phyloP scores from a whole-genome alignment of 2,113 vertebrate species.

The Mormyrus iriodes region DNA sequence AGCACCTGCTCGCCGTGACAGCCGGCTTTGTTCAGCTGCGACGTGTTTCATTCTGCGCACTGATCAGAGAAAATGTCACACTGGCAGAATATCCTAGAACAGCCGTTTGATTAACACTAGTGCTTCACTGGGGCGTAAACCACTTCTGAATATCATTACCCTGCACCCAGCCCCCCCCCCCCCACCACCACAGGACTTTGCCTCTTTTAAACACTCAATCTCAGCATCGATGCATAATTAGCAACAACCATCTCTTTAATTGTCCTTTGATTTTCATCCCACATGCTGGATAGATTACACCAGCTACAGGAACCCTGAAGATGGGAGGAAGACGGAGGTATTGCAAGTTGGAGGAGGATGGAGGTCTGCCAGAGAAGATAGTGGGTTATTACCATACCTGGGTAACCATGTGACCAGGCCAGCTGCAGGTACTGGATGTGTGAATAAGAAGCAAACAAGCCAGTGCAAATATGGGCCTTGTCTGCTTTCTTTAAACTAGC shows the following conservation, averaged over 20 bases:
- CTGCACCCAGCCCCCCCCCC: background rate
- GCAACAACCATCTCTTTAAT: too few relatives aligned
- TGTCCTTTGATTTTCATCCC: too few relatives aligned
- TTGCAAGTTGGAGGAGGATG: background rate
- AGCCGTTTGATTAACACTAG: background rate
- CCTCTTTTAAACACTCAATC: background rate
- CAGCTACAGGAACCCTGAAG: background rate
- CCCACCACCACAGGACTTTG: background rate
- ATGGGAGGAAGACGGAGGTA: background rate
- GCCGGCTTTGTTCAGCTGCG: slow-evolving; percentile 26
- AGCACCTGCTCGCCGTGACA: slow-evolving; percentile 31
- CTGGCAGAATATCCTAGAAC: background rate
- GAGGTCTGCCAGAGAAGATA: background rate
- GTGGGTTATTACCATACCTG: background rate
- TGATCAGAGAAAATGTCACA: slow-evolving; percentile 28
- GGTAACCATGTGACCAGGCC: background rate
- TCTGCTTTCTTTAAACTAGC: background rate
- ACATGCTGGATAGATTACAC: too few relatives aligned
- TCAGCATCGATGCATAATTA: background rate
- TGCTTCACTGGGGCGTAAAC: background rate
- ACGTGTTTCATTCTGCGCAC: slow-evolving; percentile 27
- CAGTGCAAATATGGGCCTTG: background rate
- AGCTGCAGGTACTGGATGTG: background rate
- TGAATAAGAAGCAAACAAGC: background rate
- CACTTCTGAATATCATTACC: background rate